A percentile compares a stretch with the other conserved stretches of the same genome.
Conservation (phyloP, 2,797 vertebrate species). For the Saxicola maurus region DNA sequence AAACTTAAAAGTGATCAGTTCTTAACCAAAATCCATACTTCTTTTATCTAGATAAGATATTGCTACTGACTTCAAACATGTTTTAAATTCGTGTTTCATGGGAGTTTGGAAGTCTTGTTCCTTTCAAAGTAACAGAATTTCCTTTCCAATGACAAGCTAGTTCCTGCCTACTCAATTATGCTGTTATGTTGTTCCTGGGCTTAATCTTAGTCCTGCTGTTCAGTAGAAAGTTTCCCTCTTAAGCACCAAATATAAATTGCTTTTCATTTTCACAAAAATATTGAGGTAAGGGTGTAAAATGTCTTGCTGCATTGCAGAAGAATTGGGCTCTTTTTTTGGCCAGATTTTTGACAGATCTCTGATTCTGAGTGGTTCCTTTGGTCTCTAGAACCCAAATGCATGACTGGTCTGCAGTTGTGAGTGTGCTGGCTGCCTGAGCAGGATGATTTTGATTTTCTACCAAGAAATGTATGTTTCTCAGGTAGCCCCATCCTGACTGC, state of each 20-base stretch:
- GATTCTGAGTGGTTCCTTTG: not conserved
- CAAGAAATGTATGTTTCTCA: not conserved
- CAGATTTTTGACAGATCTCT: not conserved
- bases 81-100: not conserved
- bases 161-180: not conserved
- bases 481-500: not conserved
- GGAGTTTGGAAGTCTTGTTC: not conserved
- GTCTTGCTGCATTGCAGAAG: conserved; percentile 2
- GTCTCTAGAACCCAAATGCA: not conserved
- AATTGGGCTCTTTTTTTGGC: not conserved
- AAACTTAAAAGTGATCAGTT: not conserved
- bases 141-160: not conserved
- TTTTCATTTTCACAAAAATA: not conserved
- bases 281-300: not conserved
- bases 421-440: not conserved
- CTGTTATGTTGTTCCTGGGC: not conserved
- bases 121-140: conserved; percentile 1
- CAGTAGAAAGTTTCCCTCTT: not conserved
- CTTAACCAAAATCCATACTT: not conserved
- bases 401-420: not conserved
- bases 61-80: not conserved
- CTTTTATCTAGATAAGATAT: not conserved
- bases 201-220: not conserved
- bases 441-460: conserved; percentile 3
- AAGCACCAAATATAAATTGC: not conserved